Conservation (phyloP, 2,797 vertebrate species). For the Sebastes diploproa region DNA sequence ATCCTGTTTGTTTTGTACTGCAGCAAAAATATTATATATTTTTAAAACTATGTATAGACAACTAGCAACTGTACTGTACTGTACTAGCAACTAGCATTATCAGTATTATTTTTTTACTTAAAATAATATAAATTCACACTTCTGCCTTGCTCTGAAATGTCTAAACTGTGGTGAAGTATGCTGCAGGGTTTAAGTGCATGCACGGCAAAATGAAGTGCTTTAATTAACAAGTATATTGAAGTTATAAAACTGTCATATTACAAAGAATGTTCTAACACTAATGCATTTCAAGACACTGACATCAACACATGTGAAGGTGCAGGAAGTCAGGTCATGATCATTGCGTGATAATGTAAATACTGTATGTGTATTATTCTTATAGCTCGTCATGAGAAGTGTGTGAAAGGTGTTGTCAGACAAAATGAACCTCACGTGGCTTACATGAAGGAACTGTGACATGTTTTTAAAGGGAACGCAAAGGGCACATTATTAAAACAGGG, state of each 20-base stretch:
- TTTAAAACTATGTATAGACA: conserved; percentile 26
- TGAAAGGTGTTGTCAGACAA: conserved; percentile 48
- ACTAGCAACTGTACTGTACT: conserved; percentile 20
- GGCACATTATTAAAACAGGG: not conserved
- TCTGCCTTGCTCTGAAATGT: conserved; percentile 11
- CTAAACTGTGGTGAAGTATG: conserved; percentile 9
- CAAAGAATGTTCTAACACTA: not conserved
- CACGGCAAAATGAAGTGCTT: not conserved
- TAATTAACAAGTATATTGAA: conserved; percentile 9
- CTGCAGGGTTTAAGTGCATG: not conserved
- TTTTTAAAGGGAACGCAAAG: not conserved
- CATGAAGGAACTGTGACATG: conserved; percentile 39
- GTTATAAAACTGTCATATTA: not conserved
- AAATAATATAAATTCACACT: conserved; percentile 6
- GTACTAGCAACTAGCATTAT: conserved; percentile 7
- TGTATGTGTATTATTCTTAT: not conserved
- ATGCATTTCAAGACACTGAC: conserved; percentile 35
- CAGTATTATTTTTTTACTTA: conserved; percentile 56
- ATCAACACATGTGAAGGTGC: conserved; percentile 26
- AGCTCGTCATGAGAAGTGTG: conserved; percentile 4
- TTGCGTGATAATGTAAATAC: conserved; percentile 40
- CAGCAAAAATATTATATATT: conserved; percentile 20
- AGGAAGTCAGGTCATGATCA: not conserved
- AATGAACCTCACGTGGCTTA: conserved; percentile 48
- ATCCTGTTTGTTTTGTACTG: conserved; percentile 39